Evolutionary conservation across 2,888 invertebrate genomes (phyloP).

Genomic region (Dinocampus coccinellae): DNA sequence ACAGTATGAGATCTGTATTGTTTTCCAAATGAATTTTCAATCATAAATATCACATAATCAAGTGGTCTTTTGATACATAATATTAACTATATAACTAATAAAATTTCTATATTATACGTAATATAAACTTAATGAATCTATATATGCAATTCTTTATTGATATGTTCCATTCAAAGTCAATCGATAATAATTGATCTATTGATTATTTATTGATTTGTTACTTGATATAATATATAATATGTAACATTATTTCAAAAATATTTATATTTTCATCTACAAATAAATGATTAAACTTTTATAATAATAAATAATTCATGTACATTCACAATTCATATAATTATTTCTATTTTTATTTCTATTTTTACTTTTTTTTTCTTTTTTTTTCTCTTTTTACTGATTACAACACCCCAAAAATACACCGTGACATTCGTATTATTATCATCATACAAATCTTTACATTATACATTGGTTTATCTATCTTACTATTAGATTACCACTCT

Average conservation of each 20-base stretch:
- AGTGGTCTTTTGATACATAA: no score
- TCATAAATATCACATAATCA: neutral
- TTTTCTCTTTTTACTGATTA: no score
- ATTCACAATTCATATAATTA: no score
- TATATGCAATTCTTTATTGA: neutral
- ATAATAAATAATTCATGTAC: no score
- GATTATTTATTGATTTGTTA: neutral
- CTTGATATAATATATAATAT: neutral
- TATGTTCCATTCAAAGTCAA: neutral
- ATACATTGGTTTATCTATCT: neutral
- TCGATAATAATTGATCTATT: conserved; percentile 14
- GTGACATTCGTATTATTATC: neutral
- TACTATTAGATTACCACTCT: neutral
- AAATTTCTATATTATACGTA: no score
- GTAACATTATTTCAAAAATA: neutral
- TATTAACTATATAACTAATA: no score
- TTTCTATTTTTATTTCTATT: no score
- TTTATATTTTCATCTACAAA: no score
- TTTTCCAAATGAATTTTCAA: neutral
- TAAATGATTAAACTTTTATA: no score
- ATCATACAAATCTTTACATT: neutral
- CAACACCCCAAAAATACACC: no score
- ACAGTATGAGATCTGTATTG: neutral
- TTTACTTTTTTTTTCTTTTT: no score
- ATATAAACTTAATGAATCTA: no score